Evolutionary conservation across 2,797 vertebrate species (phyloP), one percentile per base, ranked within the genome.

Genomic region (Rhinatrema bivittatum): DNA sequence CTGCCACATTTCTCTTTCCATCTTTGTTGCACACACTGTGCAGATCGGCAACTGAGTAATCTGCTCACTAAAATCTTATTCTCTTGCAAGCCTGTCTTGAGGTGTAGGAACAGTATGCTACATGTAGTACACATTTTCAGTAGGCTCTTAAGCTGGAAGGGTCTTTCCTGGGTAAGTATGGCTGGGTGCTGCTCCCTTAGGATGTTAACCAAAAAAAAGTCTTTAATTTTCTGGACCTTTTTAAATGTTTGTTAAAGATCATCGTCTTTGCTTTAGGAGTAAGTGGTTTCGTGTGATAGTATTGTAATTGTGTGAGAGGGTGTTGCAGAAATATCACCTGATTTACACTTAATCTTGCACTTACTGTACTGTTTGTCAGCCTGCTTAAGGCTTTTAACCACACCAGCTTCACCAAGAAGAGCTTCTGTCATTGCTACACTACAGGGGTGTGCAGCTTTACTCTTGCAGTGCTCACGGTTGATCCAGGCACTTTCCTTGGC

Each of bases 351-450:
- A n/a, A n/a, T n/a, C n/a, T n/a, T n/a, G n/a, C 56, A 72, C 63
- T 46, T 56, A 45, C 72, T 46, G n/a, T 71, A 40, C 32, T 69
- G 33, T 49, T 57, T n/a, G n/a, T n/a, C n/a, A n/a, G n/a, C n/a
- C 10, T 8, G 11, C 18, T 54, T 46, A 56, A 60, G 53, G 19
- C 72, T 67, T n/a, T 76, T 67, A 65, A 52, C 70, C 72, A 72
- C 63, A 45, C 53, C 68, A 74, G 60, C 46, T 75, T 87, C 76
- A 76, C 81, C 78, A 86, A 89, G 88, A 89, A 91, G 82, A 89
- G 88, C 85, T 90, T 91, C 89, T 91, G 88, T 90, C 88, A 88
- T 86, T 88, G 86, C 82, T 83, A 83, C 85, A 79, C 82, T 83
- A 59, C 82, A 86, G 83, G 72, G 79, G 74, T 67, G 62, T 60